A percentile compares a stretch with the other conserved stretches of the same genome.
These are phyloP conservation scores for Apamea monoglypha DNA, from an alignment of 2,888 invertebrate species.

Conservation along the genomic window DNA sequence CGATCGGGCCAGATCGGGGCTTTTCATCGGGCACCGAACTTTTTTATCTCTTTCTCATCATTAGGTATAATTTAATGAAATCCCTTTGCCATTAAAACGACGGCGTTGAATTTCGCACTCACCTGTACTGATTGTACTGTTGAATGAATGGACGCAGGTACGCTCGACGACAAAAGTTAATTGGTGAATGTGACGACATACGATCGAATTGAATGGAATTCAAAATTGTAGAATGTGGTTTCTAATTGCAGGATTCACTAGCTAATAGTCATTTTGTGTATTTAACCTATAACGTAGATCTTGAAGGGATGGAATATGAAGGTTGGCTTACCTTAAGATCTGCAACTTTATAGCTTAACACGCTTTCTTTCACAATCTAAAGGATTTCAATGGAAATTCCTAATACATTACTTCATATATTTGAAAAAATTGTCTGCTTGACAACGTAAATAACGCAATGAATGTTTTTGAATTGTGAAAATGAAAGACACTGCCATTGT, in stretches of 20 bases:
- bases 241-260: slow-evolving; percentile 14
- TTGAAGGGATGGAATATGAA: not conserved
- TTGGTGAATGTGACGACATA: slow-evolving; percentile 44
- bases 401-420: not conserved
- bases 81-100: slow-evolving; percentile 60
- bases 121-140: slow-evolving; percentile 43
- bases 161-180: slow-evolving; percentile 50
- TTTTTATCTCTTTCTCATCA: slow-evolving; percentile 63
- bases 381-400: not conserved
- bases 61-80: slow-evolving; percentile 68
- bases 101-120: slow-evolving; percentile 72
- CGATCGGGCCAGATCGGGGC: slow-evolving; percentile 62
- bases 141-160: slow-evolving; percentile 48
- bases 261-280: not conserved
- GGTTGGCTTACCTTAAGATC: not conserved
- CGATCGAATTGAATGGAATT: slow-evolving; percentile 20
- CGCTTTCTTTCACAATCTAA: not conserved
- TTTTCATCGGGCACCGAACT: slow-evolving; percentile 55
- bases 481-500: not conserved
- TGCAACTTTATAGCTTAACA: not conserved
- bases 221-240: slow-evolving; percentile 1
- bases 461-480: not conserved
- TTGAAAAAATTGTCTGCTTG: not conserved
- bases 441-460: not conserved
- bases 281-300: not conserved